A percentile compares a stretch with the other conserved stretches of the same genome.
Evolutionary conservation across 2,888 invertebrate genomes (phyloP).

Genomic region (Mamestra brassicae): DNA sequence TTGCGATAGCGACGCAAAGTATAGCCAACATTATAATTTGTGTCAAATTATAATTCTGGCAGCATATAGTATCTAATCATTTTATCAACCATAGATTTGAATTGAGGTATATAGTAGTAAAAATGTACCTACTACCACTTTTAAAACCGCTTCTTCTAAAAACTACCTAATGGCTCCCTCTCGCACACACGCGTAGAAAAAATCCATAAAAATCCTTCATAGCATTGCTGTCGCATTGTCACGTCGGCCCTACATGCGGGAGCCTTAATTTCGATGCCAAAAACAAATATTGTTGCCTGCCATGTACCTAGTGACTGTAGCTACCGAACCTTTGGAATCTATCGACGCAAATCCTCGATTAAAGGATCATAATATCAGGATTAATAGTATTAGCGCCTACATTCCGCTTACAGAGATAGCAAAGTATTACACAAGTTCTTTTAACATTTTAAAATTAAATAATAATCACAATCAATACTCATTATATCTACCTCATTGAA

Average conservation of each 20-base stretch:
- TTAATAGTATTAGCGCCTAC: constrained; percentile 27
- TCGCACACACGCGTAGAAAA: too few relatives aligned
- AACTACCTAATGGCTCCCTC: background rate
- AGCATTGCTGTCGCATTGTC: background rate
- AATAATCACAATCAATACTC: background rate
- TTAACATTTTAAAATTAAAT: background rate
- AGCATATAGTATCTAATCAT: background rate
- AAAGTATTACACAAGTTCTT: constrained; percentile 1
- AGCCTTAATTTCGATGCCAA: background rate
- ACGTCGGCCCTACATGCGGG: background rate
- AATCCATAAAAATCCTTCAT: too few relatives aligned
- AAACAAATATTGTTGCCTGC: background rate
- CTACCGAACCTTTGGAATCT: constrained; percentile 8
- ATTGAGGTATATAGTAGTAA: background rate
- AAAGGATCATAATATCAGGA: constrained; percentile 20
- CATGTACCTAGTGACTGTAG: background rate
- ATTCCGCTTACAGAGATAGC: constrained; percentile 12
- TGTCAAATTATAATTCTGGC: background rate
- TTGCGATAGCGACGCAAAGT: background rate
- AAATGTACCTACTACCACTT: background rate
- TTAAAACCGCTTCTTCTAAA: background rate
- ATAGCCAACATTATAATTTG: constrained; percentile 2
- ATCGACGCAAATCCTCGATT: constrained; percentile 16
- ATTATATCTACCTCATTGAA: constrained; percentile 5
- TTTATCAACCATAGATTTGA: background rate